Evolutionary conservation across 2,797 vertebrate species (phyloP).

Genomic region (Pachyuromys duprasi): DNA sequence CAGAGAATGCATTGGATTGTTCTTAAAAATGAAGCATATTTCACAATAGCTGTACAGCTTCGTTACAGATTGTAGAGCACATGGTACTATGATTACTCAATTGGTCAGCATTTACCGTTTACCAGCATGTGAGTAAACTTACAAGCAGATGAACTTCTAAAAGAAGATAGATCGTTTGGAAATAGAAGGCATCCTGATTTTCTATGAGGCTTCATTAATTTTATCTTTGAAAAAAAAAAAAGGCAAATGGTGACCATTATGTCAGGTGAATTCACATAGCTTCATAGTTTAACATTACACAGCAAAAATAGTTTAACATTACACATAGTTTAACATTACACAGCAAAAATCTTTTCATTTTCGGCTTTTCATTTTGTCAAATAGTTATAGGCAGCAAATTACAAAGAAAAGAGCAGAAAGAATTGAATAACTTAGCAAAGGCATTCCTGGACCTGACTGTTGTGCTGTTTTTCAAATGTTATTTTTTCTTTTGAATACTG

Average conservation of each 20-base stretch:
- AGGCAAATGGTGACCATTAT: neutral
- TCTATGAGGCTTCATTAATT: neutral
- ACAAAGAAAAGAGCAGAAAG: neutral
- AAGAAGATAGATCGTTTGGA: neutral
- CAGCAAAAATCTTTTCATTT: constrained; percentile 1
- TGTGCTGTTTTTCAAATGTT: neutral
- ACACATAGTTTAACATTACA: neutral
- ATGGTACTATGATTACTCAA: neutral
- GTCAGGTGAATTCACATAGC: neutral
- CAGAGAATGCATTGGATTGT: neutral
- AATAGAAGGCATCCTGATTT: neutral
- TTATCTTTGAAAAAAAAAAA: neutral
- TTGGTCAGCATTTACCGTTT: neutral
- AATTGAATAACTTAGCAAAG: neutral
- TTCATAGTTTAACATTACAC: constrained; percentile 3
- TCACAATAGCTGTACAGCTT: neutral
- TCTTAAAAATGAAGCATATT: constrained; percentile 31
- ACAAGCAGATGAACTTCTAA: constrained; percentile 25
- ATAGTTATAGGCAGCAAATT: constrained; percentile 14
- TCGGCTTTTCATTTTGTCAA: neutral
- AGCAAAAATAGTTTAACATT: neutral
- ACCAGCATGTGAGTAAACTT: constrained; percentile 28
- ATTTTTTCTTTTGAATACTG: neutral
- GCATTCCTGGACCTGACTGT: neutral
- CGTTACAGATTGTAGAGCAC: neutral